A percentile compares a stretch with the other conserved stretches of the same genome.
Conservation (phyloP, 2,888 invertebrate species). For the Dione vanillae region DNA sequence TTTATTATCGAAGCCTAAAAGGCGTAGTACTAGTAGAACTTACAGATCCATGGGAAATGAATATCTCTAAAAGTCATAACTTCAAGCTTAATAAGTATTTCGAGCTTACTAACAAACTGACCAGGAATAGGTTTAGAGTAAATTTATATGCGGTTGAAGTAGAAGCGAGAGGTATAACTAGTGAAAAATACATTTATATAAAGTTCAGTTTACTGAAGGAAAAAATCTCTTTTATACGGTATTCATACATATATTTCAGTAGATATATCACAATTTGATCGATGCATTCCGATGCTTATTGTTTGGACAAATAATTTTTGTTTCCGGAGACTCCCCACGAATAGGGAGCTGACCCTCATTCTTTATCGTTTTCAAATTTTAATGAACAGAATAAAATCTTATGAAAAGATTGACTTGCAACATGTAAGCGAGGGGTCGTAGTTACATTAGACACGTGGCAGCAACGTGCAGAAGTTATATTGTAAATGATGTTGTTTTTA, state of each 20-base stretch:
- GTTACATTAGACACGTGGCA: slow-evolving; percentile 35
- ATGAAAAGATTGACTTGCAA: slow-evolving; percentile 36
- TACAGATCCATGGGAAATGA: no score
- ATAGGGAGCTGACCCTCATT: slow-evolving; percentile 39
- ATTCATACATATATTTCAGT: not conserved
- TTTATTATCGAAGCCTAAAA: no score
- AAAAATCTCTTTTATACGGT: not conserved
- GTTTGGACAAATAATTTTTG: slow-evolving; percentile 39
- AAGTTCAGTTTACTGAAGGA: not conserved
- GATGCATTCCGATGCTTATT: slow-evolving; percentile 25
- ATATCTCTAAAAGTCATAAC: no score
- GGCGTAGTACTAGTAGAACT: no score
- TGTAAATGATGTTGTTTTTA: slow-evolving; percentile 3
- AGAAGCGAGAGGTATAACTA: no score
- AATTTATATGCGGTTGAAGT: no score
- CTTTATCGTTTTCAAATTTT: slow-evolving; percentile 30
- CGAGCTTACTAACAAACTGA: no score
- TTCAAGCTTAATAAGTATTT: no score
- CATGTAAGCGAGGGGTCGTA: slow-evolving; percentile 21
- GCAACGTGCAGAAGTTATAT: slow-evolving; percentile 18
- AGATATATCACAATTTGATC: slow-evolving; percentile 17
- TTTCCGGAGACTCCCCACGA: slow-evolving; percentile 30
- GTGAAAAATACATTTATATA: no score
- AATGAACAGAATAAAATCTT: slow-evolving; percentile 36
- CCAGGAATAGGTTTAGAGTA: no score